Evolutionary conservation across 2,797 vertebrate species (phyloP).

Genomic region (Phalloptychus januarius): DNA sequence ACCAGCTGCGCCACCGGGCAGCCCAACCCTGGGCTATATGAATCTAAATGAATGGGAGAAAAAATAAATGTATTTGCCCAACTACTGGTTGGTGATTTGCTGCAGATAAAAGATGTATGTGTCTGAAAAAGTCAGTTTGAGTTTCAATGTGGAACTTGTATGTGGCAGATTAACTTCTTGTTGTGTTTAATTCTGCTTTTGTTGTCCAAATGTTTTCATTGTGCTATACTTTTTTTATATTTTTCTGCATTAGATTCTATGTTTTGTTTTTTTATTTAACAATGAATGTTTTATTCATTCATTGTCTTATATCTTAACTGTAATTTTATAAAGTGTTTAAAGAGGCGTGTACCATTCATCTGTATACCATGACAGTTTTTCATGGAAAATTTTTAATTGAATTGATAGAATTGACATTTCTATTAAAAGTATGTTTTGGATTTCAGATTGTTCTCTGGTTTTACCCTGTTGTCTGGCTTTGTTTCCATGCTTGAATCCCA

Average conservation of each 20-base stretch:
- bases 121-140: neutral
- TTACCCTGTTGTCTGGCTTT: neutral
- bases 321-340: neutral
- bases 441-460: neutral
- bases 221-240: too few relatives aligned
- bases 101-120: neutral
- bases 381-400: neutral
- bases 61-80: neutral
- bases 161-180: neutral
- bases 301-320: neutral
- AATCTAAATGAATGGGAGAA: neutral
- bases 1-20: too few relatives aligned
- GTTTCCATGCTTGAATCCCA: neutral
- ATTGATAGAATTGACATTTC: neutral
- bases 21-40: neutral
- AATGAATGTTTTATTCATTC: neutral
- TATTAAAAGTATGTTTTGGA: neutral
- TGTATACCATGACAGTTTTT: neutral
- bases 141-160: neutral
- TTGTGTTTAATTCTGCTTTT: neutral
- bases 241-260: too few relatives aligned
- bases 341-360: neutral
- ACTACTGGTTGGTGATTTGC: neutral
- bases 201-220: too few relatives aligned
- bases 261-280: too few relatives aligned